These are phyloP conservation scores for Axis porcinus DNA, from an alignment of 2,113 vertebrate species.

Conservation along the genomic window DNA sequence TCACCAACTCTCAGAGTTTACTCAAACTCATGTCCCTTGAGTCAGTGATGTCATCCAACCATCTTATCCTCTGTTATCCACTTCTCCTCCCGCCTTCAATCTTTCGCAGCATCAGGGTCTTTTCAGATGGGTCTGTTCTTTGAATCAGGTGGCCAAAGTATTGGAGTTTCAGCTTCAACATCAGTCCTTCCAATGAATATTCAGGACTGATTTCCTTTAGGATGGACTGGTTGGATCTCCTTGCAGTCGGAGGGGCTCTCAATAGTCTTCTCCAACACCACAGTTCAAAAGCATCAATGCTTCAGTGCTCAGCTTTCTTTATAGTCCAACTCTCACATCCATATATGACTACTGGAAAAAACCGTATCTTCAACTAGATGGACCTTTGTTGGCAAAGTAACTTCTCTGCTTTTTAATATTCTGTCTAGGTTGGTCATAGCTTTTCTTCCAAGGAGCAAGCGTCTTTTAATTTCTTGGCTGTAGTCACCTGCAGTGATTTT, in stretches of 20 bases:
- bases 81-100: neutral
- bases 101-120: neutral
- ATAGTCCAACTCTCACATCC: neutral
- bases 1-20: neutral
- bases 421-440: neutral
- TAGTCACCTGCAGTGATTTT: neutral
- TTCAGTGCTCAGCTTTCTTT: neutral
- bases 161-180: neutral
- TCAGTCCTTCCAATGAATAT: neutral
- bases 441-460: neutral
- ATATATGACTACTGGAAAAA: neutral
- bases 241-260: neutral
- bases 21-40: neutral
- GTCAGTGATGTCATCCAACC: neutral
- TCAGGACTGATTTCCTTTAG: neutral
- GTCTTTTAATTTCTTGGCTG: neutral
- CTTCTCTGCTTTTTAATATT: neutral
- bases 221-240: neutral
- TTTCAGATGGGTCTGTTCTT: neutral
- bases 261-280: neutral
- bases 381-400: neutral
- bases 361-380: neutral
- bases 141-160: neutral
- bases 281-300: neutral
- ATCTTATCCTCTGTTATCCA: neutral